phyloP scores from a whole-genome alignment of 2,113 vertebrate species.

The Rynchops niger region DNA sequence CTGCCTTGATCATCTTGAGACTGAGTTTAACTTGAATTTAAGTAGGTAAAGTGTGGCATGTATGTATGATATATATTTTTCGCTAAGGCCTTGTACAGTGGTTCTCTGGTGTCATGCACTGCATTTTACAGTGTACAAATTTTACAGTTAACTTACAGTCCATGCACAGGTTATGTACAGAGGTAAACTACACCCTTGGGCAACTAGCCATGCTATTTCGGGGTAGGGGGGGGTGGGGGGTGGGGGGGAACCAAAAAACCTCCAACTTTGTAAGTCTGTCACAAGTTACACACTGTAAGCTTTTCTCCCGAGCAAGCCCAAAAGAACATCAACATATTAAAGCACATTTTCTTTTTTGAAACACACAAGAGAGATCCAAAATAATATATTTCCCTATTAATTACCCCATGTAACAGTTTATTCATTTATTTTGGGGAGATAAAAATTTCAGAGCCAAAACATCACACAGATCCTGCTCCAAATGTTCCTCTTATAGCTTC shows the following conservation, averaged over 20 bases:
- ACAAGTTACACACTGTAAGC: not conserved
- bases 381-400: not conserved
- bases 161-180: not conserved
- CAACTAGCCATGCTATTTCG: not conserved
- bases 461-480: not conserved
- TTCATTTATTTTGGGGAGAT: not conserved
- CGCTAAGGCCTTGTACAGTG: not conserved
- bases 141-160: constrained; percentile 32
- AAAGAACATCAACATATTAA: not conserved
- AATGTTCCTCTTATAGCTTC: not conserved
- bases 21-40: not conserved
- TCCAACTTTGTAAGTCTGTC: not conserved
- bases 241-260: not conserved
- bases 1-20: not conserved
- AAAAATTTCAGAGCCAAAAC: not conserved
- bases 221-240: no score
- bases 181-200: not conserved
- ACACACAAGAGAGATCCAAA: not conserved
- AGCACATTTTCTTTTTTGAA: not conserved
- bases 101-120: not conserved
- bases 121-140: not conserved
- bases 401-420: not conserved
- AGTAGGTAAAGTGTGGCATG: not conserved
- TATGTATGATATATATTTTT: not conserved
- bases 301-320: not conserved